Percentiles rank a stretch among this genome's conserved stretches.
Conservation (phyloP, 2,888 invertebrate genomes). For the Hypomecis punctinalis region DNA sequence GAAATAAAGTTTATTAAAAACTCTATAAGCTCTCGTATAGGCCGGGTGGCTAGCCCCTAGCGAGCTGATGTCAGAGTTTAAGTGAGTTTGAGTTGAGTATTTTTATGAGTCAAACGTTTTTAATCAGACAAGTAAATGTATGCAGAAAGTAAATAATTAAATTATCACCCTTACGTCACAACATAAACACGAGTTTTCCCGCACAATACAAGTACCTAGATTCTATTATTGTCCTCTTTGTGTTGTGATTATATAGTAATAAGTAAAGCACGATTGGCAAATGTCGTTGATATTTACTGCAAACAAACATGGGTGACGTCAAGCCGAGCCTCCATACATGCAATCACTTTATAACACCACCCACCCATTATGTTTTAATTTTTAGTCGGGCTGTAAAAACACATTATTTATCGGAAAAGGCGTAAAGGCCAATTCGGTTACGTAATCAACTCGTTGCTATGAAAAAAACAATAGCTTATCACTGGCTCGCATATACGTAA, state of each 20-base stretch:
- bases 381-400: constrained; percentile 1
- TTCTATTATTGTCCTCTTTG: constrained; percentile 19
- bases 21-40: too few relatives aligned
- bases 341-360: constrained; percentile 18
- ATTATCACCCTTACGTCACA: constrained; percentile 1
- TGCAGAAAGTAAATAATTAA: background rate
- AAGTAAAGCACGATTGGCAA: constrained; percentile 24
- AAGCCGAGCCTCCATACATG: constrained; percentile 44
- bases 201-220: background rate
- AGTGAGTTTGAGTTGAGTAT: too few relatives aligned
- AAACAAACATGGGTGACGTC: constrained; percentile 43
- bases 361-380: background rate
- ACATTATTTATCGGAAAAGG: background rate
- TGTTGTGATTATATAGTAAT: constrained; percentile 10
- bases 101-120: too few relatives aligned
- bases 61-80: too few relatives aligned
- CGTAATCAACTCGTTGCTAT: constrained; percentile 1
- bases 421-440: background rate
- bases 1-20: too few relatives aligned
- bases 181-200: constrained; percentile 13
- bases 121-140: too few relatives aligned
- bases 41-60: too few relatives aligned
- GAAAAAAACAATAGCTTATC: background rate
- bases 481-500: background rate
- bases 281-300: constrained; percentile 26